Evolutionary conservation across 2,888 invertebrate genomes (phyloP), one percentile per base, ranked within the genome.

Genomic region (Eristalis arbustorum): DNA sequence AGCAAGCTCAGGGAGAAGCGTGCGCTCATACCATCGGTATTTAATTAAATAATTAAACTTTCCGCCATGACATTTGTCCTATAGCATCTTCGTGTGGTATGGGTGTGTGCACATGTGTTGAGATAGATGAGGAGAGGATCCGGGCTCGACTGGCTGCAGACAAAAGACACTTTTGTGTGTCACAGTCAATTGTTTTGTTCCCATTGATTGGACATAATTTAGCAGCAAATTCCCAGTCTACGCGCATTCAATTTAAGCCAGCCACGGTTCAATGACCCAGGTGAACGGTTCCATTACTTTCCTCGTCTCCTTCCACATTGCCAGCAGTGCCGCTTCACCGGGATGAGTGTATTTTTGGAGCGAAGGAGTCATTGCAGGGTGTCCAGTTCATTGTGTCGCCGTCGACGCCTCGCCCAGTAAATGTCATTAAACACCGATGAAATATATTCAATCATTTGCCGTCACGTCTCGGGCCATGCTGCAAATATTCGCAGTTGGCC

Each of bases 161-260:
- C 40, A 31, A 14, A 68, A 79, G 76, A 84, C 49, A 81, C 63
- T 74, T 78, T 79, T 82, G 66, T 78, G 78, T 83, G 79, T 83
- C 87, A 83, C 87, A 83, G 78, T 87, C 87, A 87, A 87, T 87
- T 87, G 83, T 87, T 87, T 87, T 87, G 87, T 87, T 87, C 87
- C 78, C 83, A 79, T 64, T 87, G 83, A 87, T 87, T 87, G 87
- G 83, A 87, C 83, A 87, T 75, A 87, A 87, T 83, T 87, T 87
- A 87, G 42, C 78, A 79, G 74, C 73, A 72, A 72, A 75, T 75
- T 83, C 69, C 75, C 75, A 8, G 18, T 18, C 49, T 66, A 74
- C 71, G 78, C 76, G 82, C 67, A 59, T 77, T 77, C 71, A 72
- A 72, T 82, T 78, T 66, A 74, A 74, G 82, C 75, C 49, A 18